Percentiles rank a stretch among this genome's conserved stretches.
phyloP scores from a whole-genome alignment of 1,140 invertebrate genomes.

The Lanistes nyassanus region DNA sequence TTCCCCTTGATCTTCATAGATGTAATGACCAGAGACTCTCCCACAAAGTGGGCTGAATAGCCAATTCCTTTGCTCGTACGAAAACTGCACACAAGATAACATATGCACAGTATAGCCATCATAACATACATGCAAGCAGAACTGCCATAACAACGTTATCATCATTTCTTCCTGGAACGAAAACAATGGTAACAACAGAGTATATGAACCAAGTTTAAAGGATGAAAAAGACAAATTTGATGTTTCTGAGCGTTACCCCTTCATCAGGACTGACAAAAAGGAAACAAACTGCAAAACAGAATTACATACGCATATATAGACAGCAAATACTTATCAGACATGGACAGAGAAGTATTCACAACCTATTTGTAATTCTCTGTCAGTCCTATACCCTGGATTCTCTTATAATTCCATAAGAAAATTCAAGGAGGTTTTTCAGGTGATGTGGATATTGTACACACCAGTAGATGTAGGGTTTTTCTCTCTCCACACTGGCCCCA shows the following conservation, averaged over 20 bases:
- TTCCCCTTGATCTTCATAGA: slow-evolving; percentile 99
- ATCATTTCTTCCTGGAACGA: too few species aligned
- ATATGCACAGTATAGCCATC: neutral
- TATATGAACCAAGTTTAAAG: neutral
- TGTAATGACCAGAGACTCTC: slow-evolving; percentile 97
- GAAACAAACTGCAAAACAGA: neutral
- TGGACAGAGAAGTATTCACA: neutral
- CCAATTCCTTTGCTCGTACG: slow-evolving; percentile 98
- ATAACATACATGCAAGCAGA: too few species aligned
- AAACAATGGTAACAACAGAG: too few species aligned
- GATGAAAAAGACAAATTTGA: neutral
- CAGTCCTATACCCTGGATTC: too few species aligned
- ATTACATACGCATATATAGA: neutral
- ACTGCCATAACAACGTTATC: too few species aligned
- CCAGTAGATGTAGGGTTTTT: slow-evolving; percentile 98
- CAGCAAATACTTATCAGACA: neutral
- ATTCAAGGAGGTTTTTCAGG: too few species aligned
- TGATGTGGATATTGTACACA: too few species aligned
- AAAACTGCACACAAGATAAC: slow-evolving; percentile 79
- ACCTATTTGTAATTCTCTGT: neutral
- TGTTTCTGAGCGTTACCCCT: too few species aligned
- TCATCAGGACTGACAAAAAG: too few species aligned
- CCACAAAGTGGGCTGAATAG: slow-evolving; percentile 99
- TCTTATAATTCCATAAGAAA: too few species aligned
- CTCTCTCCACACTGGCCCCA: slow-evolving; percentile 97